Evolutionary conservation across 2,888 invertebrate species (phyloP), one percentile per base, ranked within the genome.

Genomic region (Celastrina argiolus): DNA sequence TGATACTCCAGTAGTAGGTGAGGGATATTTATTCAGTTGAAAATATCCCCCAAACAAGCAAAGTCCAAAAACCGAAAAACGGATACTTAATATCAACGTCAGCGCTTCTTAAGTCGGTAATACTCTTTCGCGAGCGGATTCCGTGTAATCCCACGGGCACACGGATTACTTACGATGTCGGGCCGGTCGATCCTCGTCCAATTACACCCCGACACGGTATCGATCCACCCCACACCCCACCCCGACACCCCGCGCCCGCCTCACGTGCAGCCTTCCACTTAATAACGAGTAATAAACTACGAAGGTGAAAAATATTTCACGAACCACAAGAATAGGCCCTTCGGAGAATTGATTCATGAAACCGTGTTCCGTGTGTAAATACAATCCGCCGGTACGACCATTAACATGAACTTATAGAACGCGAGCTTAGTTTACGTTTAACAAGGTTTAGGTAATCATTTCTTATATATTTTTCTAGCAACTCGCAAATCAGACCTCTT

Each of bases 211-310:
- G 72, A 74, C 78, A 78, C 76, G 76, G 74, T 56, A 51, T 31
- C 64, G 77, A 81, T 82, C 78, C 81, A 82, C 82, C 82, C 78
- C 64, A 58, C 56, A 42, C 64, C 59, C 39, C 68, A 59, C 64
- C 67, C 14, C 67, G 65, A 66, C 73, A 69, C 72, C 70, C 72
- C 8, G 34, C 18, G n/a, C 10, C 34, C 36, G 18, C 61, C 34
- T 61, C 16, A 36, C 61, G 61, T 58, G 28, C 58, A 58, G 58
- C n/a, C 31, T 28, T 28, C 28, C 28, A 58, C 58, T 31, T 58
- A 28, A 58, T 58, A 58, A n/a, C 58, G 31, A n/a, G 31, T 31
- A 51, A 51, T 51, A 51, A 51, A 51, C 51, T 51, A 51, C 51
- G 51, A 51, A 51, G 51, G 51, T 51, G 51, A 51, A 51, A 51